Base-by-base conservation (phyloP, 2,113 vertebrate genomes). In the Camelus bactrianus region DNA sequence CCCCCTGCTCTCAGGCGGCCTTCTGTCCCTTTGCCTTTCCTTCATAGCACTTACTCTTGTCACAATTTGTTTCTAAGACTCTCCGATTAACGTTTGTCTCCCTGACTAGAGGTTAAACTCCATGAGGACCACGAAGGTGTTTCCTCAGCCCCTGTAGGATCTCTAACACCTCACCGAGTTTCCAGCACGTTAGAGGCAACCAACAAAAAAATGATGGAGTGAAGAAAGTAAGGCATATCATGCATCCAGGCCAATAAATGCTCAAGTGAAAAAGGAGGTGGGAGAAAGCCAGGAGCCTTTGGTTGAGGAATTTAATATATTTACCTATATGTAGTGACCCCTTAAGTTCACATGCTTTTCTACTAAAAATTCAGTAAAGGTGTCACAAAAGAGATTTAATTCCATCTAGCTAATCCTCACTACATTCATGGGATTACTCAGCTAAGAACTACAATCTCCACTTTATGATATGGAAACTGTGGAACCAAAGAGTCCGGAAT, bases 321-420 rank as follows among this genome's bases (percentile, higher is more conserved):
- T 88, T 80, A 80, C 6, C 46, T 69, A 30, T 54, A 32, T 52
- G 64, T 75, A 80, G 82, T 84, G 60, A 91, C 48, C 52, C 77
- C n/a, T 79, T 84, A 70, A 52, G 19, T 80, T 91, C 90, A 95
- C 28, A 75, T 24, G 26, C 54, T 96, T 87, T 90, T 93, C 83
- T 48, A 72, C 35, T 82, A 93, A 92, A 91, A 94, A 85, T 79
- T 77, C n/a, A 72, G 64, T 56, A 86, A 56, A 95, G 15, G 24
- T 42, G 10, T 62, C 69, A 89, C 28, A 75, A 87, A 94, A 73
- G 7, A 83, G 54, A 96, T 65, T 76, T 91, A 52, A 82, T n/a
- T 90, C 90, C 93, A 89, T 77, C 50, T 70, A 81, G 77, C 1
- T 84, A 50, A 79, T 60, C 42, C 26, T 84, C 75, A 84, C 60